Base-by-base conservation (phyloP, 2,888 invertebrate species). In the Drosophila kuntzei region DNA sequence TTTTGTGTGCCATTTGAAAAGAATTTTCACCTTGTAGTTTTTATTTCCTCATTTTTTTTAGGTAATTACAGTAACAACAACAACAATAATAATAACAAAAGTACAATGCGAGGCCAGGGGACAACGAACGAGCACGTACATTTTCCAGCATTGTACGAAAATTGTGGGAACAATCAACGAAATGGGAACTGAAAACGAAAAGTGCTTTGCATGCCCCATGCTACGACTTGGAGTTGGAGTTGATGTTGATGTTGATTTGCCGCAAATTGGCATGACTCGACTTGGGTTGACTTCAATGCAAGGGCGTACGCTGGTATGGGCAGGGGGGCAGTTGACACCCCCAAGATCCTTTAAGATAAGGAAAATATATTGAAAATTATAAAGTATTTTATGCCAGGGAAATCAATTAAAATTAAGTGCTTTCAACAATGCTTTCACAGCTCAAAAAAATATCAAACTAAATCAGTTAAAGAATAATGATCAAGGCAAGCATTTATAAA, bases 111-210 rank as follows among this genome's bases (percentile, higher is more conserved):
- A 61, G 71, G 66, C 47, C 43, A 76, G 76, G 77, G 77, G 76
- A 76, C 76, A 76, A 76, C 53, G 76, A 69, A 76, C 68, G 74
- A 58, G 79, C 80, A 85, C 81, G 81, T 79, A 81, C 84, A 88
- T 86, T 86, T 86, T 86, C 87, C 84, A 78, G 87, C 84, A 84
- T 76, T 84, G 84, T 83, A 83, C 81, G 76, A 83, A 86, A 85
- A 85, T 84, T 88, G 89, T 87, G 89, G 89, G 86, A 87, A 87
- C 87, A 87, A 86, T 85, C 85, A 87, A 78, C 80, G 67, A 80
- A 82, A 87, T 77, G 62, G 63, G 58, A 61, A 82, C 70, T 76
- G 71, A 60, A 74, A 81, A 71, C 71, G 51, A 74, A 89, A 86
- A 82, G 89, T 69, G 87, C 89, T 89, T 84, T 84, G 83, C 83